Conservation (phyloP, 2,113 vertebrate species). For the Calidris pygmaea region DNA sequence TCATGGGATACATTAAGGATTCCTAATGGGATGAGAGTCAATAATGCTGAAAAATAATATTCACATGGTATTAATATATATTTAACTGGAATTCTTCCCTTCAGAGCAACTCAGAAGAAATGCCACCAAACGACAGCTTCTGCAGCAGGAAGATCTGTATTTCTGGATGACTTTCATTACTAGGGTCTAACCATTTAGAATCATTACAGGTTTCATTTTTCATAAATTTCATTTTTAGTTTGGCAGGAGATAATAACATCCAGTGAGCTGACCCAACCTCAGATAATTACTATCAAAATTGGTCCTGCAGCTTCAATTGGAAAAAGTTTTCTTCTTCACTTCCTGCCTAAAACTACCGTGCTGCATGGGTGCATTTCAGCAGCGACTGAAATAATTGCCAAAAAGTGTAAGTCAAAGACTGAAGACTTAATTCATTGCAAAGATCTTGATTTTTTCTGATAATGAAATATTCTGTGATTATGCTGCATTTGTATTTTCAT, state of each 20-base stretch:
- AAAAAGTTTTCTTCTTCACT: not conserved
- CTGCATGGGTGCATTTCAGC: conserved; percentile 4
- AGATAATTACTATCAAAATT: conserved; percentile 61
- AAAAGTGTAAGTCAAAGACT: accelerated
- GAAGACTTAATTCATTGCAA: not conserved
- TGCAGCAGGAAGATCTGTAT: not conserved
- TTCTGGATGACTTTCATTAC: not conserved
- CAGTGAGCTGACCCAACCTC: conserved; percentile 29
- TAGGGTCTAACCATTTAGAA: not conserved
- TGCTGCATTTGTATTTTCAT: not conserved
- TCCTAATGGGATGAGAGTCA: not conserved
- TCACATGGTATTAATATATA: not conserved
- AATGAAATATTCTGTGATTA: not conserved
- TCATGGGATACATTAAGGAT: not conserved
- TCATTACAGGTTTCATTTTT: conserved; percentile 48
- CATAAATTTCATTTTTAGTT: conserved; percentile 43
- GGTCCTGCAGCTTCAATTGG: not conserved
- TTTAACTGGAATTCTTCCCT: not conserved
- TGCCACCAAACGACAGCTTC: not conserved
- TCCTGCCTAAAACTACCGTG: not conserved
- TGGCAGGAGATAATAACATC: conserved; percentile 55
- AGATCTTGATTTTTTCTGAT: not conserved
- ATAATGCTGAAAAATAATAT: not conserved
- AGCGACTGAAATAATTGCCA: not conserved
- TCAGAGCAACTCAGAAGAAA: not conserved